Percentiles rank a stretch among this genome's conserved stretches.
Evolutionary conservation across 53 echinoderm and acorn worm species (phyloP).

Genomic region (Paelopatides confundens): DNA sequence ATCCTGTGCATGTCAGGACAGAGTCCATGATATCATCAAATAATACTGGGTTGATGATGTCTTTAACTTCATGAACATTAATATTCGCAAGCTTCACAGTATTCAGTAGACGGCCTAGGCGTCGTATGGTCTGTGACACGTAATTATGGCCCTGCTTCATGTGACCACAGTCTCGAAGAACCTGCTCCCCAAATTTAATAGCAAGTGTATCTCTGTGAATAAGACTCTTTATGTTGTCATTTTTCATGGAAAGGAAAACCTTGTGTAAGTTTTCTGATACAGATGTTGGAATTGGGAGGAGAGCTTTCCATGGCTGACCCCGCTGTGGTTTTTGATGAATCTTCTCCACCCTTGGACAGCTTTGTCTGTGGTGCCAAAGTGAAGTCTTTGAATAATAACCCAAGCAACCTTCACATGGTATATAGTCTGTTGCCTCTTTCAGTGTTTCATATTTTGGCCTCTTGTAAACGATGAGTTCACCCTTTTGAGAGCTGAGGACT

Average conservation of each 20-base stretch:
- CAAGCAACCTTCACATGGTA: slow-evolving; percentile 30
- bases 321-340: background rate
- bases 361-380: slow-evolving; percentile 49
- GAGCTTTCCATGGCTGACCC: slow-evolving; percentile 24
- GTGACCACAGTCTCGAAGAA: slow-evolving; percentile 19
- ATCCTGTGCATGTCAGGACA: slow-evolving; percentile 36
- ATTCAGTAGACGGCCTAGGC: slow-evolving; percentile 15
- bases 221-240: slow-evolving; percentile 8
- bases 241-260: slow-evolving; percentile 40
- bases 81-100: background rate
- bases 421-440: background rate
- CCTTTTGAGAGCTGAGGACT: slow-evolving; percentile 7
- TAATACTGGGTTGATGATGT: slow-evolving; percentile 37
- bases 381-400: slow-evolving; percentile 27
- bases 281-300: background rate
- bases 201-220: slow-evolving; percentile 22
- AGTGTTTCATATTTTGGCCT: slow-evolving; percentile 32
- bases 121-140: slow-evolving; percentile 41
- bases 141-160: slow-evolving; percentile 36
- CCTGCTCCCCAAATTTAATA: slow-evolving; percentile 44
- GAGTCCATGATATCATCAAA: slow-evolving; percentile 56
- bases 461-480: slow-evolving; percentile 35
- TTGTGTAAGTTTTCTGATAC: background rate
- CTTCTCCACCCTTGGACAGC: slow-evolving; percentile 9
- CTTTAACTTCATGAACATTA: background rate